These are phyloP conservation scores for Masticophis lateralis DNA, from an alignment of 2,797 vertebrate species.

Conservation along the genomic window DNA sequence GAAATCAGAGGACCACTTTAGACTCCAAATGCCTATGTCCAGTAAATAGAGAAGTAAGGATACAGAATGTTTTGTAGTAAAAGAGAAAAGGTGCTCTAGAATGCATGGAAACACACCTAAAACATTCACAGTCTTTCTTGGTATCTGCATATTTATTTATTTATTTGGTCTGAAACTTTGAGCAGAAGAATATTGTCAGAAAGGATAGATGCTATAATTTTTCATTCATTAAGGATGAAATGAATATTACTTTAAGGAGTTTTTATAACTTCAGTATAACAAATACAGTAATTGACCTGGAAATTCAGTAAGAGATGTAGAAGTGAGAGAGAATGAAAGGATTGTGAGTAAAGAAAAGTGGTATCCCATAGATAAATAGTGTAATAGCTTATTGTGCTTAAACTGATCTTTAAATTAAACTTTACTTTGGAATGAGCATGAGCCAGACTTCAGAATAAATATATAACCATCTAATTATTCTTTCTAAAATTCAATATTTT, in stretches of 20 bases:
- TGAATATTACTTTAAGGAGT: neutral
- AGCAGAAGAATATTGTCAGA: neutral
- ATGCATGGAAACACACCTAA: neutral
- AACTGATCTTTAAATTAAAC: neutral
- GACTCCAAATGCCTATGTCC: neutral
- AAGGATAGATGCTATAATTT: neutral
- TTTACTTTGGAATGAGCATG: neutral
- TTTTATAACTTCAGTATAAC: neutral
- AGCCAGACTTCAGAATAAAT: neutral
- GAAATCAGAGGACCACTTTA: neutral
- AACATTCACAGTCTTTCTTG: neutral
- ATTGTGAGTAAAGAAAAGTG: neutral
- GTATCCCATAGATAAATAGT: neutral
- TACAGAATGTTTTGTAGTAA: neutral
- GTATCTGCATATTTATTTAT: neutral
- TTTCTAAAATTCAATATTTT: neutral
- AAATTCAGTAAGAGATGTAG: neutral
- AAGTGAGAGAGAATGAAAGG: neutral
- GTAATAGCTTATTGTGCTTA: neutral
- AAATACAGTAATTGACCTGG: neutral
- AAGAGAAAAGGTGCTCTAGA: neutral
- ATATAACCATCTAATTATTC: neutral
- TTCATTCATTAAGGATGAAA: neutral
- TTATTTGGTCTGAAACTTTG: neutral
- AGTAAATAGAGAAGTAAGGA: neutral